Evolutionary conservation across 2,113 vertebrate genomes (phyloP).

Genomic region (Cinclus mexicanus): DNA sequence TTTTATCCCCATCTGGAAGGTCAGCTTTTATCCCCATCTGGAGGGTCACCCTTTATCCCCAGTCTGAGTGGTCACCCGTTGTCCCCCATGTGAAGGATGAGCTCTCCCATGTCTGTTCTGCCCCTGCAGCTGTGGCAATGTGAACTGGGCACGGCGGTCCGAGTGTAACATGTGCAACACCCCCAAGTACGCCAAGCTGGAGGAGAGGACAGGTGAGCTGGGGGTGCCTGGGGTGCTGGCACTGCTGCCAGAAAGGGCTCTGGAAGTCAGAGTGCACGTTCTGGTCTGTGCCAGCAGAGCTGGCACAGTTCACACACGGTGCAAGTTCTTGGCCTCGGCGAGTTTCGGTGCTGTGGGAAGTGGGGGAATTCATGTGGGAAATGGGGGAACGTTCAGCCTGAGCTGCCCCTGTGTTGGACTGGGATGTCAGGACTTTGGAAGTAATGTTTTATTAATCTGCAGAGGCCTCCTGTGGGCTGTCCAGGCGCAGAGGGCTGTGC

Average conservation of each 20-base stretch:
- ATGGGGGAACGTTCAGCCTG: rapidly evolving
- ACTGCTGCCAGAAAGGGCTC: neutral
- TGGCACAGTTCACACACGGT: rapidly evolving
- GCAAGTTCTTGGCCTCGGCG: rapidly evolving
- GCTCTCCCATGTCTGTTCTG: neutral
- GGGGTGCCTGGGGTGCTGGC: rapidly evolving
- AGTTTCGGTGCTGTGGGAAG: no score
- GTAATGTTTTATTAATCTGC: neutral
- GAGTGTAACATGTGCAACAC: slow-evolving; percentile 99
- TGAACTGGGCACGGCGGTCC: slow-evolving; percentile 96
- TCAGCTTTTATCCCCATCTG: no score
- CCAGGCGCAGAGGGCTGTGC: rapidly evolving
- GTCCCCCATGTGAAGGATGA: no score
- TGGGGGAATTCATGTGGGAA: neutral
- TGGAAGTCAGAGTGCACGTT: rapidly evolving
- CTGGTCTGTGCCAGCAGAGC: no score
- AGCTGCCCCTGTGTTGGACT: rapidly evolving
- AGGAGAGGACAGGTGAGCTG: slow-evolving; percentile 92
- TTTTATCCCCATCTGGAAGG: neutral
- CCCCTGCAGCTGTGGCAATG: slow-evolving; percentile 89
- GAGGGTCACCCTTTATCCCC: no score
- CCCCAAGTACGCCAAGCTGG: slow-evolving; percentile 96
- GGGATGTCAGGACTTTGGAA: neutral
- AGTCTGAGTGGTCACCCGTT: no score
- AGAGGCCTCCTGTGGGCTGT: neutral